These are phyloP conservation scores for Callionymus lyra DNA, from an alignment of 2,113 vertebrate genomes.

Conservation along the genomic window DNA sequence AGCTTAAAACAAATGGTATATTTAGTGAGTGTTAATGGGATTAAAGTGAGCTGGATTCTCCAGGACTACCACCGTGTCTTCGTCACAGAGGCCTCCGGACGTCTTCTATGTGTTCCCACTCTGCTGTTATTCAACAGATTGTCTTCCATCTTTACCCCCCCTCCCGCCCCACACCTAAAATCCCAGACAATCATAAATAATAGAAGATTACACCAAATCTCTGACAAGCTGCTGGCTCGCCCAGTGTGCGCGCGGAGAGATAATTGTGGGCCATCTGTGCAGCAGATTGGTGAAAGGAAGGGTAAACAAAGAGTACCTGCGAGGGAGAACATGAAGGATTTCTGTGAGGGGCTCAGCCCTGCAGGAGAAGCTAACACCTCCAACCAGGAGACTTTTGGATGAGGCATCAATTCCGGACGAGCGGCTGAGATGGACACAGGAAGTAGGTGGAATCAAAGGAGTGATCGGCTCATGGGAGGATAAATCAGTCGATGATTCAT, in stretches of 20 bases:
- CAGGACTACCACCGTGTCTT: conserved; percentile 59
- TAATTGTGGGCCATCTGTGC: conserved; percentile 73
- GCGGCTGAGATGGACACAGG: too few relatives aligned
- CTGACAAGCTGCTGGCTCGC: conserved; percentile 58
- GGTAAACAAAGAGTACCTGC: conserved; percentile 68
- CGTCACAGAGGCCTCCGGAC: conserved; percentile 50
- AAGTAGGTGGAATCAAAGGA: too few relatives aligned
- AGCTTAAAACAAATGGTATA: conserved; percentile 76
- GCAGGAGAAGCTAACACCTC: conserved; percentile 40
- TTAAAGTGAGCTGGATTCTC: conserved; percentile 66
- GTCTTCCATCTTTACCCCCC: conserved; percentile 66
- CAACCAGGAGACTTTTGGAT: conserved; percentile 49
- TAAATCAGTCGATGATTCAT: too few relatives aligned
- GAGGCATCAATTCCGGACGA: conserved; percentile 4
- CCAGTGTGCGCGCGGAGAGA: conserved; percentile 63
- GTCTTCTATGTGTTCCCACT: conserved; percentile 61
- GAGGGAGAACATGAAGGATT: conserved; percentile 51
- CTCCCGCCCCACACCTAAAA: too few relatives aligned
- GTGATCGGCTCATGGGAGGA: too few relatives aligned
- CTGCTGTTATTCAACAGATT: conserved; percentile 66
- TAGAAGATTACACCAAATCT: conserved; percentile 73
- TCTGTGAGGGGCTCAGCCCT: conserved; percentile 44
- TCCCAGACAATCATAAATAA: conserved; percentile 75
- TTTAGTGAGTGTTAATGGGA: conserved; percentile 73
- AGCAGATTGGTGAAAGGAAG: conserved; percentile 65